These are phyloP conservation scores for Anorthoa munda DNA, from an alignment of 2,888 invertebrate genomes.

Conservation along the genomic window DNA sequence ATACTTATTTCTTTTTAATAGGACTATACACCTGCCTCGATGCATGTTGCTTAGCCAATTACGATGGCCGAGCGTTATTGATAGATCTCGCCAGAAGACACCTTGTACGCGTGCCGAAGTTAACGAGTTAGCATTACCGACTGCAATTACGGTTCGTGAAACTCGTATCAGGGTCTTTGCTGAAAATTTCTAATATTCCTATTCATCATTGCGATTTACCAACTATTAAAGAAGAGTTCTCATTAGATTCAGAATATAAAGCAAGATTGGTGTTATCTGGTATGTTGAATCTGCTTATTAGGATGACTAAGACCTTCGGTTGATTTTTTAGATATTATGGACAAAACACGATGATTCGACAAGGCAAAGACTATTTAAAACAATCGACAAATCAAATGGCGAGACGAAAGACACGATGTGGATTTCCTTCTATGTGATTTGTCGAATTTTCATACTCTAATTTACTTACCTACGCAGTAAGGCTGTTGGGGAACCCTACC, in stretches of 20 bases:
- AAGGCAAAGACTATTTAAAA: too few species aligned
- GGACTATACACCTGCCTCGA: slow-evolving; percentile 82
- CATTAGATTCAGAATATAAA: neutral
- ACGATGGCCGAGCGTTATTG: slow-evolving; percentile 79
- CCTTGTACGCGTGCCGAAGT: slow-evolving; percentile 81
- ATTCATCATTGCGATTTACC: slow-evolving; percentile 9
- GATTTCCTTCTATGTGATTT: too few species aligned
- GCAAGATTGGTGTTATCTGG: neutral
- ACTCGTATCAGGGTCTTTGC: slow-evolving; percentile 46
- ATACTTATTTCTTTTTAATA: slow-evolving; percentile 73
- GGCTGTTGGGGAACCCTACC: neutral
- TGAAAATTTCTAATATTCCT: slow-evolving; percentile 51
- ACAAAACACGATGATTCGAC: neutral
- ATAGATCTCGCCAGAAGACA: slow-evolving; percentile 80
- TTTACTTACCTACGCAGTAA: too few species aligned
- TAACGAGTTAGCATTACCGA: slow-evolving; percentile 60
- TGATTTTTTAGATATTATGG: neutral
- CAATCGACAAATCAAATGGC: too few species aligned
- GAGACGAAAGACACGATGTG: too few species aligned
- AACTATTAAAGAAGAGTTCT: neutral
- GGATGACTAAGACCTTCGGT: neutral
- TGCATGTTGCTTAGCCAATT: slow-evolving; percentile 79
- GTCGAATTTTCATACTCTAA: too few species aligned
- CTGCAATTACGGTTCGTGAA: slow-evolving; percentile 60
- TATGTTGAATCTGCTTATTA: neutral